Evolutionary conservation across 53 echinoderm and acorn worm species (phyloP).

Genomic region (Holothuria scabra): DNA sequence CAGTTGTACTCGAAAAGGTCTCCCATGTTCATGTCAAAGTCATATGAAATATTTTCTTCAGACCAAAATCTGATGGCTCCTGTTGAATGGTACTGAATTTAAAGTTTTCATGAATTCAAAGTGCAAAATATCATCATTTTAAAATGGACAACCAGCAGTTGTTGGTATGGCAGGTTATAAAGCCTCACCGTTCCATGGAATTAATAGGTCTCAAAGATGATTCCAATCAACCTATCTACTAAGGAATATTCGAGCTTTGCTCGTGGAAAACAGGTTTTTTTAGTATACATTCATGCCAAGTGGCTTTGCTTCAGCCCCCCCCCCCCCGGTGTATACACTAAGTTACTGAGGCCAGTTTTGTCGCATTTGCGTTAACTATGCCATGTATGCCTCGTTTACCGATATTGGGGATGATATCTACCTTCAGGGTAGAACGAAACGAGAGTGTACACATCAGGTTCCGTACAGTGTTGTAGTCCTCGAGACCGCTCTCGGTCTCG

Average conservation of each 20-base stretch:
- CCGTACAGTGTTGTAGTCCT: too few species aligned
- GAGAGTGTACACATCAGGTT: conserved; percentile 21
- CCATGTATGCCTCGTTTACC: conserved; percentile 37
- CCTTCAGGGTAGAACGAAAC: conserved; percentile 17
- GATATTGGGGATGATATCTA: conserved; percentile 54
- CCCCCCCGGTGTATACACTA: conserved; percentile 64
- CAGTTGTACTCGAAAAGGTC: conserved; percentile 43
- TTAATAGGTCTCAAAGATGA: conserved; percentile 53
- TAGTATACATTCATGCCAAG: conserved; percentile 58
- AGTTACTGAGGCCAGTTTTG: conserved; percentile 59
- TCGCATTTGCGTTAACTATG: conserved; percentile 46
- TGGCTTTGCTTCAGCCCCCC: conserved; percentile 50
- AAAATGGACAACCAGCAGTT: conserved; percentile 50
- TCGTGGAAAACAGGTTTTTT: conserved; percentile 35
- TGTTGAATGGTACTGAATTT: conserved; percentile 42
- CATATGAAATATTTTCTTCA: conserved; percentile 45
- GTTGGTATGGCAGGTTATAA: conserved; percentile 22
- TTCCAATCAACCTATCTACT: conserved; percentile 48
- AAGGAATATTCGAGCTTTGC: conserved; percentile 37
- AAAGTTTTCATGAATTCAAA: conserved; percentile 21
- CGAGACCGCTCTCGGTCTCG: too few species aligned
- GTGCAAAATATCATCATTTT: conserved; percentile 59
- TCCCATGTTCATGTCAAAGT: conserved; percentile 21
- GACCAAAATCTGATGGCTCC: conserved; percentile 53
- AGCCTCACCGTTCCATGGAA: conserved; percentile 56